Percentiles rank a stretch among this genome's conserved stretches.
These are phyloP conservation scores for Neotoxoptera formosana DNA, from an alignment of 1,140 invertebrate genomes.

Conservation along the genomic window DNA sequence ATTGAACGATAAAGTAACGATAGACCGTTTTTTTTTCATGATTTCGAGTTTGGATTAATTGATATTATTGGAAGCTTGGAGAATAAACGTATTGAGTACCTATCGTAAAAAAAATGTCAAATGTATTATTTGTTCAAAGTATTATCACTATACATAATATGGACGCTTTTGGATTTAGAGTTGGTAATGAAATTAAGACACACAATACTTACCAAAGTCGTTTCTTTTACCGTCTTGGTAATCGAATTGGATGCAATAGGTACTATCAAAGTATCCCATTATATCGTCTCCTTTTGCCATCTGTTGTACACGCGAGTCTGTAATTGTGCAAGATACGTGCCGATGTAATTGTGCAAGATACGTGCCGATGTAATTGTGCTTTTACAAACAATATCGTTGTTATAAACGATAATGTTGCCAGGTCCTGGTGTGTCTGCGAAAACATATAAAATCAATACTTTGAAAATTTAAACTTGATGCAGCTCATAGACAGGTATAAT, in stretches of 20 bases:
- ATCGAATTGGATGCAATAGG: neutral
- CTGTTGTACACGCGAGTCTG: neutral
- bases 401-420: neutral
- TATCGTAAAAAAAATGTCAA: neutral
- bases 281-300: neutral
- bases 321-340: neutral
- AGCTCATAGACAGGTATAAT: neutral
- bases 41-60: neutral
- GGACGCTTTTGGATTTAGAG: neutral
- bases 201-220: neutral
- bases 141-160: neutral
- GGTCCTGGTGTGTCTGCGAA: neutral
- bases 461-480: neutral
- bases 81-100: neutral
- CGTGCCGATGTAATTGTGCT: neutral
- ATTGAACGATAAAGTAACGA: neutral
- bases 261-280: neutral
- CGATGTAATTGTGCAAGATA: neutral
- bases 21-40: neutral
- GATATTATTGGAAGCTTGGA: neutral
- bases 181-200: constrained; percentile 24
- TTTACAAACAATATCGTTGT: constrained; percentile 15
- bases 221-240: neutral
- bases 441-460: neutral
- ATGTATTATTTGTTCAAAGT: neutral